Base-by-base conservation (phyloP, 2,797 vertebrate genomes). In the Passerculus sandwichensis region DNA sequence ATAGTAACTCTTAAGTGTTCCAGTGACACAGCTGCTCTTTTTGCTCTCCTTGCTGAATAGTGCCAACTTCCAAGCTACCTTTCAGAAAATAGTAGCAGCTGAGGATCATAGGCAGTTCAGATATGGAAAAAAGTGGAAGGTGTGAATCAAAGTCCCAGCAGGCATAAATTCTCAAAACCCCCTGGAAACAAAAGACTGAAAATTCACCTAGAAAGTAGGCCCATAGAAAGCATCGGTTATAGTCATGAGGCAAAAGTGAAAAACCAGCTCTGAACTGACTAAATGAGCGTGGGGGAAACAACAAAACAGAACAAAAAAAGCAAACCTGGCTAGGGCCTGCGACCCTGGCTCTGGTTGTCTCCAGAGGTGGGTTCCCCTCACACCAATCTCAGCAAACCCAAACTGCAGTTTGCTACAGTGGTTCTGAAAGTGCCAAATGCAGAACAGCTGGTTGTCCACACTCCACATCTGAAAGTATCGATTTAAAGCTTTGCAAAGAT, bases 281-380 rank as follows among this genome's bases (percentile, higher is more conserved):
- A 54, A 48, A 0, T 40, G 30, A 15, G 3, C 3, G 15, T 15
- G 23, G 14, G 4, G 6, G 15, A 38, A 64, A 44, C 4, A 57
- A n/a, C 44, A 21, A 50, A 56, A 62, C 8, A 59, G 19, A 50
- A 44, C 14, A 64, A 53, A 70, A 40, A 7, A 53, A 19, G 2
- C 2, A 57, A 53, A 44, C 17, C 13, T 22, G 4, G 3, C 27
- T 29, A 27, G 4, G 21, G 15, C 9, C 26, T 73, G 14, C 42
- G 45, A 25, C 36, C 6, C 15, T 44, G 12, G 16, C 30, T 70
- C 27, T 69, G n/a, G 57, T 7, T 59, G 15, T 25, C n/a, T 78
- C 64, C 34, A 44, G 32, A 36, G 10, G 4, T 34, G 6, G 64
- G 6, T 12, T 80, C 13, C n/a, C 15, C n/a, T 78, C 32, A 23